Evolutionary conservation across 1,140 invertebrate genomes (phyloP).

Genomic region (Zaprionus africanus): DNA sequence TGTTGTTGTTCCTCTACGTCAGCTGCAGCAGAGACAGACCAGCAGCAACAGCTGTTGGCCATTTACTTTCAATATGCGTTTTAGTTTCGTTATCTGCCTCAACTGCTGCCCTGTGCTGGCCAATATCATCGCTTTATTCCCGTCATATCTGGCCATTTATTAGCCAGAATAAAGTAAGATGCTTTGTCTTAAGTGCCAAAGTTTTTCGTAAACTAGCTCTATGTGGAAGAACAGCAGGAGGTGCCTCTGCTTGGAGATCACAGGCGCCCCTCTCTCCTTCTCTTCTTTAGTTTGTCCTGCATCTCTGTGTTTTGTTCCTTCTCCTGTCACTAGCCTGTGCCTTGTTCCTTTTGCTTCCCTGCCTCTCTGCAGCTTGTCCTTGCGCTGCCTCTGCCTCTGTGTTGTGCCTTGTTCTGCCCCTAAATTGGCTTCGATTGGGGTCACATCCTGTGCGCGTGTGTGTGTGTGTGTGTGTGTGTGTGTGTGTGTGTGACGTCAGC

Average conservation of each 20-base stretch:
- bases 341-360: neutral
- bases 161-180: neutral
- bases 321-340: too few relatives aligned
- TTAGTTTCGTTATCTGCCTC: constrained; percentile 11
- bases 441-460: constrained; percentile 39
- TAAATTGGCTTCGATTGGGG: constrained; percentile 48
- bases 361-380: too few relatives aligned
- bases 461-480: too few relatives aligned
- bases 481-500: constrained; percentile 37
- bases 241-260: too few relatives aligned
- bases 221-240: too few relatives aligned
- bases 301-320: neutral
- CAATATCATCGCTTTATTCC: neutral
- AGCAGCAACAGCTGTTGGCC: constrained; percentile 58
- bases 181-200: neutral
- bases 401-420: neutral
- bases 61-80: constrained; percentile 77
- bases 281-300: neutral
- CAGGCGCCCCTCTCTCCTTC: too few relatives aligned
- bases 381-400: neutral
- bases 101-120: neutral
- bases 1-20: constrained; percentile 5
- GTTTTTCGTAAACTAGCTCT: neutral
- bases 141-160: constrained; percentile 1
- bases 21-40: constrained; percentile 49